Base-by-base conservation (phyloP, 2,888 invertebrate genomes). In the Agrochola lychnidis region DNA sequence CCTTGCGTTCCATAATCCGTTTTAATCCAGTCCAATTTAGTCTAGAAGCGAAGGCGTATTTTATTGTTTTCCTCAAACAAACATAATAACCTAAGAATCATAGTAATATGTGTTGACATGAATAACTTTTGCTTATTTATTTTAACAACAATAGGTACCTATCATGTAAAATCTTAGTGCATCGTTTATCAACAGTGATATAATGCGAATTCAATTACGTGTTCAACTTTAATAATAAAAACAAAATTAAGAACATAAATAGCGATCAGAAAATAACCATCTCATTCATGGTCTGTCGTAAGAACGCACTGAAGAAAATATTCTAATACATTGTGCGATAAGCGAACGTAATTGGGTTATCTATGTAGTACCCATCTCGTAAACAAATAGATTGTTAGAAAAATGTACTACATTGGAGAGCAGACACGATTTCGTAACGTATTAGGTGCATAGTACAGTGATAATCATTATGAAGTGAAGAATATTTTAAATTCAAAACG, bases 331-430 rank as follows among this genome's bases (percentile, higher is more conserved):
- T 91, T 90, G 90, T 90, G 84, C 84, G 95, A 95, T 95, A 95
- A 95, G 89, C 78, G 76, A 69, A 70, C 74, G 79, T 90, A 95
- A 94, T 93, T 95, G 89, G 95, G 95, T 95, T 95, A 95, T 95
- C 95, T 91, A 79, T 84, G 88, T 86, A 88, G 89, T 92, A 91
- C 91, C 91, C 93, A 94, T 93, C 93, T 93, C 90, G 91, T 91
- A 93, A 93, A 92, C 92, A 93, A 93, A 93, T 92, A 92, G 89
- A 91, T 92, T 91, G 91, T 90, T 88, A 89, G 88, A 90, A 90
- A 90, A 92, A 90, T 89, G 88, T 83, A 79, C 81, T 84, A 71
- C 86, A 80, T 71, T 48, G 53, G 59, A 69, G 82, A 81, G 78
- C 82, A 89, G 84, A 79, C 78, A 48, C n/a, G 30, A 82, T 89